Conservation (phyloP, 2,888 invertebrate genomes). For the Apomyelois bistriatella region DNA sequence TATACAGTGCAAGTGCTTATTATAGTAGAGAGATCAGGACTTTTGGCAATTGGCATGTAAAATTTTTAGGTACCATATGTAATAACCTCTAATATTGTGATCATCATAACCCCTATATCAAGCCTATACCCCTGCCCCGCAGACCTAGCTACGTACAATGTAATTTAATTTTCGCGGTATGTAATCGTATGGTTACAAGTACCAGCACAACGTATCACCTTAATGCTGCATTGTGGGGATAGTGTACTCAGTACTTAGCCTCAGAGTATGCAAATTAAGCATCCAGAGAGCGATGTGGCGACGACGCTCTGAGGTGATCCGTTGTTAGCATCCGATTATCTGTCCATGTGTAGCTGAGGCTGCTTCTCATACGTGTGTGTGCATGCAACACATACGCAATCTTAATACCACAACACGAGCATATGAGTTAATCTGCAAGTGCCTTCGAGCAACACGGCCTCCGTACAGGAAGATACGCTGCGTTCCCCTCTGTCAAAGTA, state of each 20-base stretch:
- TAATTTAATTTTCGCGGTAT: no score
- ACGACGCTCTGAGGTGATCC: conserved; percentile 39
- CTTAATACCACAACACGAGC: neutral
- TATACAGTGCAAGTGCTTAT: no score
- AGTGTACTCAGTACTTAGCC: conserved; percentile 19
- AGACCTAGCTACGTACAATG: no score
- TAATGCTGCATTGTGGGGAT: neutral
- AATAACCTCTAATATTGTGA: no score
- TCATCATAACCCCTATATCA: no score
- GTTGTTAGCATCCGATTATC: conserved; percentile 53
- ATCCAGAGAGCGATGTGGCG: conserved; percentile 55
- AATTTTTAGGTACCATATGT: no score
- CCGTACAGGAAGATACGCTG: no score
- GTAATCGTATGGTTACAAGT: neutral
- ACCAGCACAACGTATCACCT: neutral
- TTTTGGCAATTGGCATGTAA: no score
- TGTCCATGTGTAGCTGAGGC: conserved; percentile 24
- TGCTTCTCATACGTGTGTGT: neutral
- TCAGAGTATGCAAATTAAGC: conserved; percentile 67
- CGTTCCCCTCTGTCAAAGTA: no score
- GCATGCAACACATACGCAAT: neutral
- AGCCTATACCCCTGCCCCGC: no score
- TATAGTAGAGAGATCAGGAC: no score
- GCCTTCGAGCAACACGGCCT: no score
- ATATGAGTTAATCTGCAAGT: neutral